Evolutionary conservation across 2,888 invertebrate genomes (phyloP).

Genomic region (Spilosoma lubricipeda): DNA sequence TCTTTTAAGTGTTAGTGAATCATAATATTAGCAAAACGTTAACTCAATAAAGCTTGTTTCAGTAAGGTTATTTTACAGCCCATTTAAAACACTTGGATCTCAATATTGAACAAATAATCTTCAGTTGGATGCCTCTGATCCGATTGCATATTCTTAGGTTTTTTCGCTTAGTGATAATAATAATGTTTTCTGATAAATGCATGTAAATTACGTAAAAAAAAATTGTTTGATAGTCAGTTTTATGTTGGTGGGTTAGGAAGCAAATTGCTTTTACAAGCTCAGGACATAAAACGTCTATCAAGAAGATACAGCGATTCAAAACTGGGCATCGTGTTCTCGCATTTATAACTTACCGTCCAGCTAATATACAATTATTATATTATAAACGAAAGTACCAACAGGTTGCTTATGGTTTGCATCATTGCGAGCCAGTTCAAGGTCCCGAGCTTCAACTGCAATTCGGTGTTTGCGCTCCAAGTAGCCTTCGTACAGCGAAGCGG

Average conservation of each 20-base stretch:
- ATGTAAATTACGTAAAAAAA: not conserved
- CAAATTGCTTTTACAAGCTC: slow-evolving; percentile 20
- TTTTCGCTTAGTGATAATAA: no score
- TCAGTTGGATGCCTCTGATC: not conserved
- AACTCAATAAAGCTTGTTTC: slow-evolving; percentile 17
- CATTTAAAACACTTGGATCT: not conserved
- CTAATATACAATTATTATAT: slow-evolving; percentile 28
- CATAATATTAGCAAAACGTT: not conserved
- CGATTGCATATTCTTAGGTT: no score
- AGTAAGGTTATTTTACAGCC: not conserved
- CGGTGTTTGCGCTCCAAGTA: slow-evolving; percentile 79
- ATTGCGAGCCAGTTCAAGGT: slow-evolving; percentile 78
- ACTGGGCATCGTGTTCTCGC: not conserved
- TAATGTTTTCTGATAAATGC: no score
- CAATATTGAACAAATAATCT: not conserved
- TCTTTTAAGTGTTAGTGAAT: slow-evolving; percentile 22
- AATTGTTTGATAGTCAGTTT: not conserved
- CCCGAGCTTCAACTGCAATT: slow-evolving; percentile 70
- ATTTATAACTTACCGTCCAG: slow-evolving; percentile 9
- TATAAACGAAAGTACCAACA: slow-evolving; percentile 73
- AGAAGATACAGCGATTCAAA: slow-evolving; percentile 2
- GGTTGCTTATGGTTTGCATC: slow-evolving; percentile 77
- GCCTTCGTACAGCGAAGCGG: slow-evolving; percentile 88
- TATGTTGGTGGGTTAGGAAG: not conserved
- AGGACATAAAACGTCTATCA: slow-evolving; percentile 15